Evolutionary conservation across 2,888 invertebrate species (phyloP).

Genomic region (Melipona bicolor): DNA sequence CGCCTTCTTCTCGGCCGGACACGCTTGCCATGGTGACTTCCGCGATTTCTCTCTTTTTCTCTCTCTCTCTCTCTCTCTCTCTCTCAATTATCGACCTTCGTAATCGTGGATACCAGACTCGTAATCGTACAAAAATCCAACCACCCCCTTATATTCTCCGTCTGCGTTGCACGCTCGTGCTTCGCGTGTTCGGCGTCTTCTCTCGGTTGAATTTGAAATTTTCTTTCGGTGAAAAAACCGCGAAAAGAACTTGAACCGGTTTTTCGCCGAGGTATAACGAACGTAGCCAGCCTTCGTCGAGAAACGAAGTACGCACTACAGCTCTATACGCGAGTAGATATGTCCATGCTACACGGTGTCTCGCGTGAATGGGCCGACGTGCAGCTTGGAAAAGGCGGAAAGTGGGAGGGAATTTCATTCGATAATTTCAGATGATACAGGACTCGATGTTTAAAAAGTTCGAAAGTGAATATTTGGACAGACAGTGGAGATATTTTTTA

Average conservation of each 20-base stretch:
- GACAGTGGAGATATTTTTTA: no score
- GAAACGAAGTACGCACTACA: slow-evolving; percentile 16
- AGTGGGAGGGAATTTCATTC: no score
- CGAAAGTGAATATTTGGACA: no score
- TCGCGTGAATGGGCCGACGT: not conserved
- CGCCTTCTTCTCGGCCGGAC: not conserved
- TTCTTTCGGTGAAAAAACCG: slow-evolving; percentile 22
- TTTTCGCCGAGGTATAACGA: slow-evolving; percentile 39
- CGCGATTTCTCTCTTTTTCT: slow-evolving; percentile 31
- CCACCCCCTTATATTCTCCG: not conserved
- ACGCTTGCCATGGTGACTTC: slow-evolving; percentile 23
- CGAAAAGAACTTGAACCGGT: slow-evolving; percentile 43
- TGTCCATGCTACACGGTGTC: not conserved
- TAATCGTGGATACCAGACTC: not conserved
- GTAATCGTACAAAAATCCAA: not conserved
- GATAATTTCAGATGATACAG: no score
- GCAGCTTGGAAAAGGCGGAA: no score
- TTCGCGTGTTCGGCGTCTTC: not conserved
- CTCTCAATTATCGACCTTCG: slow-evolving; percentile 24
- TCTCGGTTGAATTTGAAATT: slow-evolving; percentile 23
- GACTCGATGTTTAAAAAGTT: no score
- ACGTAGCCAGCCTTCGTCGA: slow-evolving; percentile 34
- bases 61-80: slow-evolving; percentile 5
- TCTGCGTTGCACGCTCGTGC: not conserved
- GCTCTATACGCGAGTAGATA: not conserved